Evolutionary conservation across 2,113 vertebrate species (phyloP), one percentile per base, ranked within the genome.

Genomic region (Pygoscelis antarcticus): DNA sequence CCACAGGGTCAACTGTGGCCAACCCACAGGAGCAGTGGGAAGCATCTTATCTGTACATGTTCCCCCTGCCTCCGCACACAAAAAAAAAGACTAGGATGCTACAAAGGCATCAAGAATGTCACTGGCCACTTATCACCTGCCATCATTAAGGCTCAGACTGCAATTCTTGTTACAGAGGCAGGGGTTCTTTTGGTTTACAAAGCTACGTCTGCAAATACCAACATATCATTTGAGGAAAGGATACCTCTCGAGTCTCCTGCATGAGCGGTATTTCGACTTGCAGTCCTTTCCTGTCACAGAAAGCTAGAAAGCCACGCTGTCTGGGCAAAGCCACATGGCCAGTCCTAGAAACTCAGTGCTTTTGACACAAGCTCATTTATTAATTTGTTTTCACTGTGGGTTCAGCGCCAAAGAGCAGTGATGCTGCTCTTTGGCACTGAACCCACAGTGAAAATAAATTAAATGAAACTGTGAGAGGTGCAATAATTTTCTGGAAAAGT

Each of bases 401-500:
- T 61, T n/a, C 60, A 60, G 42, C 0, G 0, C 29, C 61, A 38
- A 29, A 54, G 58, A 38, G 40, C 52, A 51, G 62, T 0, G 0
- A 19, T 16, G 26, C 22, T 42, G 40, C 54, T 60, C 40, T 26
- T 69, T n/a, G 47, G 46, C 27, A 1, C 64, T 15, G 17, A 83
- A 61, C 23, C 15, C 2, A 20, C 16, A 17, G 27, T 13, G 20
- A 71, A 54, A 85, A 78, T 5, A 7, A 75, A 51, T 42, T 1
- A 27, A 75, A 44, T 6, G 13, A 26, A 87, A 60, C 51, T 2
- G 1, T 22, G 29, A 81, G 69, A 89, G n/a, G 10, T 16, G 26
- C 1, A 4, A 16, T 25, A 62, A 69, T 65, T 64, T 49, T 29
- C 44, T 51, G 38, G 51, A n/a, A 47, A 49, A 83, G 19, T 7